These are phyloP conservation scores for Dolichotis patagonum DNA, from an alignment of 2,113 vertebrate genomes.

Conservation along the genomic window DNA sequence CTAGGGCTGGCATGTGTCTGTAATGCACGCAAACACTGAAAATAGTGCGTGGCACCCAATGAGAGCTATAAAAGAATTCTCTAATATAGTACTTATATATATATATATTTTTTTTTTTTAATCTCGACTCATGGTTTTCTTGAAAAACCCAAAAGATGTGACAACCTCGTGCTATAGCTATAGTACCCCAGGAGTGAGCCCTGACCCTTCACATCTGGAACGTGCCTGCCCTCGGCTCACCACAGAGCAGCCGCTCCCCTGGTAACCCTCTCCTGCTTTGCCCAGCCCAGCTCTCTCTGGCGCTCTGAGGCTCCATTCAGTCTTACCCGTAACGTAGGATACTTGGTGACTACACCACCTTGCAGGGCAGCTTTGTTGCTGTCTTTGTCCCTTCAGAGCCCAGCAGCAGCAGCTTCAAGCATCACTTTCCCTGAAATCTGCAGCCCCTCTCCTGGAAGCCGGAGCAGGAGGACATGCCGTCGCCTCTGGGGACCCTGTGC, in stretches of 20 bases:
- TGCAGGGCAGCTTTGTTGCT: neutral
- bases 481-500: neutral
- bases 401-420: neutral
- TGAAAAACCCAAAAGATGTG: neutral
- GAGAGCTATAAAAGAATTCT: neutral
- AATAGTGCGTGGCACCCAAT: neutral
- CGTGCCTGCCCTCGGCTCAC: neutral
- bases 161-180: neutral
- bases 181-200: neutral
- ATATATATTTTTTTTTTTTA: no score
- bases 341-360: neutral
- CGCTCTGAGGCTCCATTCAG: neutral
- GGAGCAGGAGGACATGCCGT: neutral
- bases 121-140: constrained; percentile 24
- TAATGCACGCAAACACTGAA: neutral
- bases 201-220: neutral
- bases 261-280: neutral
- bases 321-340: neutral
- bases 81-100: neutral
- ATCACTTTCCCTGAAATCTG: neutral
- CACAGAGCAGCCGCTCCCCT: accelerated
- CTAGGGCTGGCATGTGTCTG: neutral
- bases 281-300: neutral
- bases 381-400: neutral
- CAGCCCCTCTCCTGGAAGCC: neutral